These are phyloP conservation scores for Clarias pachynema DNA, from an alignment of 2,797 vertebrate species.

Conservation along the genomic window DNA sequence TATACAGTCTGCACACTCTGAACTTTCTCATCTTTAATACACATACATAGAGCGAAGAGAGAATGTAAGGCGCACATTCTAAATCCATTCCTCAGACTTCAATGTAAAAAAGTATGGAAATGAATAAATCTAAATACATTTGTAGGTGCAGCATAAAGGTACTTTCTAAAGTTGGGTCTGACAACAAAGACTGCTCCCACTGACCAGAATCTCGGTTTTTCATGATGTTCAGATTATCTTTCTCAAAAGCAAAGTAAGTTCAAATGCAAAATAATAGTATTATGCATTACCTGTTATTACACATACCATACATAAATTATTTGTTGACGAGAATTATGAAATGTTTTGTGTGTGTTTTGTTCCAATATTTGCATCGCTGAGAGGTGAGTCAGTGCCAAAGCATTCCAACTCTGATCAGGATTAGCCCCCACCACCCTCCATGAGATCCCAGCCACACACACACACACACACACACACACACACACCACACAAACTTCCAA, in stretches of 20 bases:
- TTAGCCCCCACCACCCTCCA: constrained; percentile 63
- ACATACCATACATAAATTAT: background rate
- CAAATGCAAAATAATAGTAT: background rate
- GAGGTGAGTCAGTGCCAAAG: constrained; percentile 68
- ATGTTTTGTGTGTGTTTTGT: constrained; percentile 43
- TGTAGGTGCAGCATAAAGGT: background rate
- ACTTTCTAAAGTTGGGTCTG: background rate
- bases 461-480: constrained; percentile 36
- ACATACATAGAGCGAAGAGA: background rate
- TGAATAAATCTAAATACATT: background rate
- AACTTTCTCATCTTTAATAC: constrained; percentile 14
- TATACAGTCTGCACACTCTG: constrained; percentile 21
- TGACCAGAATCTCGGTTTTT: background rate
- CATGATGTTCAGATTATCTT: background rate
- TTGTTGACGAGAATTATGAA: constrained; percentile 19
- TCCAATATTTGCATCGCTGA: constrained; percentile 61
- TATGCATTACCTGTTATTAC: background rate
- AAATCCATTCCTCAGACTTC: background rate
- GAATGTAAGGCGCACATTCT: background rate
- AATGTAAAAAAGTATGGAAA: background rate
- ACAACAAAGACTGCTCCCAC: background rate
- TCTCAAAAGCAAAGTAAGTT: background rate
- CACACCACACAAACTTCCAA: constrained; percentile 41
- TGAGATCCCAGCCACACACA: constrained; percentile 59
- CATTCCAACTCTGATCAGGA: constrained; percentile 70